Conservation (phyloP, 2,888 invertebrate species). For the Agrotis clavis region DNA sequence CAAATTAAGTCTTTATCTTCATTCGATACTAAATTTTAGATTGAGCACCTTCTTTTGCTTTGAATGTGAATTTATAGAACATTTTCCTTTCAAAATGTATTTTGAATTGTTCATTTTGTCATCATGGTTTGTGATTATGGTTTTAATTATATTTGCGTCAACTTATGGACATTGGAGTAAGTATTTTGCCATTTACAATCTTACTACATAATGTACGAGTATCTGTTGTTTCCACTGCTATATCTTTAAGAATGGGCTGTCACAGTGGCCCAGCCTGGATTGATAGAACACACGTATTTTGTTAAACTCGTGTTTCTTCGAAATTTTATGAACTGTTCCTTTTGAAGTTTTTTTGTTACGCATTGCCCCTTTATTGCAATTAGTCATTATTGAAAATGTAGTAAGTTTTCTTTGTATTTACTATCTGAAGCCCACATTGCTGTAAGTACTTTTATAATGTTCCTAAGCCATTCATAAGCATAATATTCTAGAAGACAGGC, state of each 20-base stretch:
- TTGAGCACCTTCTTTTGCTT: slow-evolving; percentile 8
- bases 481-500: too few relatives aligned
- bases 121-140: slow-evolving; percentile 10
- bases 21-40: neutral
- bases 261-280: too few relatives aligned
- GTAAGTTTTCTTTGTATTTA: slow-evolving; percentile 43
- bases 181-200: slow-evolving; percentile 5
- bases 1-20: slow-evolving; percentile 21
- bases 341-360: slow-evolving; percentile 52
- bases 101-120: slow-evolving; percentile 10
- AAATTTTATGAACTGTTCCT: slow-evolving; percentile 32
- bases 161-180: slow-evolving; percentile 22
- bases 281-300: too few relatives aligned
- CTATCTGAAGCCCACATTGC: neutral
- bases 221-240: too few relatives aligned
- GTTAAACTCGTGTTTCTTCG: too few relatives aligned
- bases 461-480: neutral
- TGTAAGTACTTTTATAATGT: slow-evolving; percentile 26
- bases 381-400: slow-evolving; percentile 33
- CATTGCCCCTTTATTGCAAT: slow-evolving; percentile 16
- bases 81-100: slow-evolving; percentile 1
- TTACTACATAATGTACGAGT: too few relatives aligned
- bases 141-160: slow-evolving; percentile 13
- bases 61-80: neutral
- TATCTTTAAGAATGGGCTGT: too few relatives aligned